Evolutionary conservation across 1,140 invertebrate genomes (phyloP).

Genomic region (Magallana angulata): DNA sequence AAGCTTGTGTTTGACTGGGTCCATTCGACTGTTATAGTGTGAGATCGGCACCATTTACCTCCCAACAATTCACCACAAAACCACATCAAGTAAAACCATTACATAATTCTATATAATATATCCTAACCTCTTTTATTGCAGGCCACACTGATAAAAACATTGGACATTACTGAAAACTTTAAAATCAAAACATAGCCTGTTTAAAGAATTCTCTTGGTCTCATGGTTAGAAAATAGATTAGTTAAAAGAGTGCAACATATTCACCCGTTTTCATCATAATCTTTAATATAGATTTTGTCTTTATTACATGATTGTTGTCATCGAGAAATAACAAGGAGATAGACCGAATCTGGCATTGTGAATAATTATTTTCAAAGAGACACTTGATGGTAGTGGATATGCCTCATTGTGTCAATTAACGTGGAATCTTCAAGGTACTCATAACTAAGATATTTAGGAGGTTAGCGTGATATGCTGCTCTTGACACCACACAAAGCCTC

Average conservation of each 20-base stretch:
- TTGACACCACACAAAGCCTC: not conserved
- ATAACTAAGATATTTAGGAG: not conserved
- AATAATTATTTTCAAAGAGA: not conserved
- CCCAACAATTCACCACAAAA: not conserved
- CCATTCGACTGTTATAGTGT: not conserved
- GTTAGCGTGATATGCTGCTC: not conserved
- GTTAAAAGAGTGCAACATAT: too few species aligned
- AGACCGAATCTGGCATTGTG: too few species aligned
- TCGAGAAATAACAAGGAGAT: too few species aligned
- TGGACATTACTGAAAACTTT: not conserved
- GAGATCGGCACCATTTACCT: constrained; percentile 4
- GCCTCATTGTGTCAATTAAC: not conserved
- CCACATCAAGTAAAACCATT: not conserved
- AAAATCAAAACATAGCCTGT: too few species aligned
- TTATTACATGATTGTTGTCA: too few species aligned
- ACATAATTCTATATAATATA: not conserved
- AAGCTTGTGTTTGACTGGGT: not conserved
- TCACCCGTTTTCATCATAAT: too few species aligned
- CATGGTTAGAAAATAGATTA: too few species aligned
- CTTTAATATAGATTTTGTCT: too few species aligned
- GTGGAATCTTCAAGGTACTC: not conserved
- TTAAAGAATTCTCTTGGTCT: too few species aligned
- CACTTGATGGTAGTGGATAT: not conserved
- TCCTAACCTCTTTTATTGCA: not conserved
- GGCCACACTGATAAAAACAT: not conserved